Base-by-base conservation (phyloP, 2,888 invertebrate species). In the Frankliniella intonsa region DNA sequence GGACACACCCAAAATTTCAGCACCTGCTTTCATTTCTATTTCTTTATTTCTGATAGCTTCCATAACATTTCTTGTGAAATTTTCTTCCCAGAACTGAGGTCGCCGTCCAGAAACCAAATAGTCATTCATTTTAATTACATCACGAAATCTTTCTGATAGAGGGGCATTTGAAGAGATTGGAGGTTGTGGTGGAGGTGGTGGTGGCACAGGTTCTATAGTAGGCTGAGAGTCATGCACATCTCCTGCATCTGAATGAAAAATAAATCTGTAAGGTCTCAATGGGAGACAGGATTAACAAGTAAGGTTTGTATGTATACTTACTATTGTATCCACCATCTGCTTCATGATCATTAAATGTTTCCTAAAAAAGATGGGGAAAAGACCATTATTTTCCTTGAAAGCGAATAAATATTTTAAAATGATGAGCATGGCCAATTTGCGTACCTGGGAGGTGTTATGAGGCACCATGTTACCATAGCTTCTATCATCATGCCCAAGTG, bases 61-160 rank as follows among this genome's bases (percentile, higher is more conserved):
- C 94, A 96, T 94, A 79, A 96, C 93, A 86, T 95, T 90, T 87
- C 94, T 94, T 51, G 96, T 96, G 86, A 95, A 96, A 80, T 94
- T 93, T 87, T 96, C 96, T 87, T 96, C 96, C 96, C 96, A 97
- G 89, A 96, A 97, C 89, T 96, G 96, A 83, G 96, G 96, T 81
- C 96, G 89, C 55, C 96, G 89, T 3, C 96, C 96, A 85, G 94
- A 85, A 85, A 94, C 93, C 84, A 96, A 88, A 87, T 96, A 96
- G 86, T 95, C 95, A 87, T 94, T 94, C 91, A 96, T 92, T 88
- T 95, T 95, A 83, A 96, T 91, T 76, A 96, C 95, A 88, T 95
- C 94, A 81, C 89, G 88, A 83, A 89, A 89, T 85, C 89, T 84
- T 9, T 81, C 82, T 55, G 83, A 80, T 9, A 82, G 80, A 5